Conservation (phyloP, 2,888 invertebrate genomes). For the Lomographa bimaculata region DNA sequence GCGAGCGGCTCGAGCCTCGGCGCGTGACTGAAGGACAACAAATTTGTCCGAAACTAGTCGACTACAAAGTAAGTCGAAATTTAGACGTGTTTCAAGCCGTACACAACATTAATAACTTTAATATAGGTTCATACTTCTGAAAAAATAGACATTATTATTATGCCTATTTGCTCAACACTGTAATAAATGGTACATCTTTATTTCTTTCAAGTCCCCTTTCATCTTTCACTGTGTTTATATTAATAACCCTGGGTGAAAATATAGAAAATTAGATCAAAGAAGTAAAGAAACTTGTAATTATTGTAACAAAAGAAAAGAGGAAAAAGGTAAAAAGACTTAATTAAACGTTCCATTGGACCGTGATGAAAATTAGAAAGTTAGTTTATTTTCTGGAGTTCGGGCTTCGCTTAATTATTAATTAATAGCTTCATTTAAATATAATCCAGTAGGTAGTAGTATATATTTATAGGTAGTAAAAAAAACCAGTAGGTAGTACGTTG, state of each 20-base stretch:
- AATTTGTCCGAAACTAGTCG: too few species aligned
- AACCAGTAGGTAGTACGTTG: conserved; percentile 34
- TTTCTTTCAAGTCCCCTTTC: conserved; percentile 8
- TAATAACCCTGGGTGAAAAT: conserved; percentile 37
- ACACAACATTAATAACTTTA: too few species aligned
- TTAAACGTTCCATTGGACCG: conserved; percentile 49
- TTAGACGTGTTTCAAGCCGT: too few species aligned
- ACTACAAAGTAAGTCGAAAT: too few species aligned
- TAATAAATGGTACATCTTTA: conserved; percentile 6
- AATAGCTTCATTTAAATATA: conserved; percentile 50
- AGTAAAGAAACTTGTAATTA: conserved; percentile 50
- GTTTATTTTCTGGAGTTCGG: conserved; percentile 32
- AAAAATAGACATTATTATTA: too few species aligned
- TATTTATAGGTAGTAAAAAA: too few species aligned
- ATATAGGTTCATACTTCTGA: too few species aligned
- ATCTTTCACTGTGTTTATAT: conserved; percentile 9
- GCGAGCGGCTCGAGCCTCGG: too few species aligned
- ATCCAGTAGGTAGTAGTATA: conserved; percentile 34
- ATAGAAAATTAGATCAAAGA: conserved; percentile 53
- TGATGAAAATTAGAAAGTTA: conserved; percentile 51
- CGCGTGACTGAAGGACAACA: too few species aligned
- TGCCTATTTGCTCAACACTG: too few species aligned
- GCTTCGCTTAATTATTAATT: conserved; percentile 48
- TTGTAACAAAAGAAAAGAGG: conserved; percentile 38
- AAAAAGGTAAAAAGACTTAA: conserved; percentile 47